Percentiles rank a stretch among this genome's conserved stretches.
Conservation (phyloP, 2,888 invertebrate genomes). For the Agrotis segetum region DNA sequence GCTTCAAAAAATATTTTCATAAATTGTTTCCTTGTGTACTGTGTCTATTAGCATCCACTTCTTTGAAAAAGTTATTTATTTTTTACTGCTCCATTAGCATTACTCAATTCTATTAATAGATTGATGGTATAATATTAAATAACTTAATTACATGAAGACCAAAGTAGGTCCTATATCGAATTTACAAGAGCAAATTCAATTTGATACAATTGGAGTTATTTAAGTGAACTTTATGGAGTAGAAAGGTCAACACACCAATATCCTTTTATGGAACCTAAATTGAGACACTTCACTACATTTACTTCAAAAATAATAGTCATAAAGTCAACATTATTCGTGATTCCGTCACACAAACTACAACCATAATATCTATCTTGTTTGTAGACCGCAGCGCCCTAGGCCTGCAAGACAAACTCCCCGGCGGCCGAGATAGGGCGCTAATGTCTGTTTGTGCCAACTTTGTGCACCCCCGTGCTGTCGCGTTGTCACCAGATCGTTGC, state of each 20-base stretch:
- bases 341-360: background rate
- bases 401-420: slow-evolving; percentile 64
- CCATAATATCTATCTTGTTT: slow-evolving; percentile 12
- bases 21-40: background rate
- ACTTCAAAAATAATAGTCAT: background rate
- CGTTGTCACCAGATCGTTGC: slow-evolving; percentile 53
- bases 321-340: background rate
- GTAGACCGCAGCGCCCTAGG: slow-evolving; percentile 27
- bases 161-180: too few species aligned
- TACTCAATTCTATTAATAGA: too few species aligned
- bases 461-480: slow-evolving; percentile 44
- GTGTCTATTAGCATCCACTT: background rate
- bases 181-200: too few species aligned
- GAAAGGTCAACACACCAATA: too few species aligned
- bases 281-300: too few species aligned
- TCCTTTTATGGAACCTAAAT: too few species aligned
- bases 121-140: too few species aligned
- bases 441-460: slow-evolving; percentile 68
- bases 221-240: too few species aligned
- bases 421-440: slow-evolving; percentile 62
- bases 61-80: background rate
- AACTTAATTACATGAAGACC: too few species aligned
- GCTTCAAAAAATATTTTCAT: too few species aligned
- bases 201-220: too few species aligned
- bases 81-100: too few species aligned